Conservation (phyloP, 2,888 invertebrate genomes). For the Caenorhabditis doughertyi region DNA sequence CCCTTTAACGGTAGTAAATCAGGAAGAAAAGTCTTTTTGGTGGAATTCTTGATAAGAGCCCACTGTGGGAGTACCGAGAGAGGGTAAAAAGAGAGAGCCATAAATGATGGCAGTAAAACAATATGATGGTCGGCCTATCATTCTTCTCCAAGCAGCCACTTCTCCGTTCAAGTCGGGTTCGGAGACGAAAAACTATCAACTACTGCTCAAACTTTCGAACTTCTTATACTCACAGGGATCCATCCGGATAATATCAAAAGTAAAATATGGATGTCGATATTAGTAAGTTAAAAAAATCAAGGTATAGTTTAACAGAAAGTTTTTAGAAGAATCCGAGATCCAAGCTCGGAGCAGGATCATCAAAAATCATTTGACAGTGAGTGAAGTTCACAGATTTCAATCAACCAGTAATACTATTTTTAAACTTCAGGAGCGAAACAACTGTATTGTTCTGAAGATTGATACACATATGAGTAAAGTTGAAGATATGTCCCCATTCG, state of each 20-base stretch:
- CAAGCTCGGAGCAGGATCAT: constrained; percentile 71
- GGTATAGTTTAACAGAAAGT: background rate
- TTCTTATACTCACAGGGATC: background rate
- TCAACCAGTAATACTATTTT: too few species aligned
- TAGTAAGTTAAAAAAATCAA: constrained; percentile 29
- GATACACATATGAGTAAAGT: constrained; percentile 68
- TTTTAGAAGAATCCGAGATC: constrained; percentile 70
- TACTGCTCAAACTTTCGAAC: background rate
- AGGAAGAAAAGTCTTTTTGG: constrained; percentile 39
- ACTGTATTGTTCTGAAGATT: constrained; percentile 73
- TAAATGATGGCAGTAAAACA: constrained; percentile 63
- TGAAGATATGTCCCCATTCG: constrained; percentile 72
- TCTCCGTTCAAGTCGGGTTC: constrained; percentile 54
- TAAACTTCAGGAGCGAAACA: constrained; percentile 65
- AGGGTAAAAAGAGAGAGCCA: constrained; percentile 47
- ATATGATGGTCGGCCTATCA: constrained; percentile 57
- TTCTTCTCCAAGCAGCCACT: constrained; percentile 36
- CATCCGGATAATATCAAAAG: background rate
- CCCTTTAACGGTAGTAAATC: constrained; percentile 51
- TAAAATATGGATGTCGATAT: constrained; percentile 53
- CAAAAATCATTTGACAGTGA: constrained; percentile 70
- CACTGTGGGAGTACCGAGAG: constrained; percentile 41
- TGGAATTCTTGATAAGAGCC: constrained; percentile 43
- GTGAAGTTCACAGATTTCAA: too few species aligned
- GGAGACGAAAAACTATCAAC: constrained; percentile 43